Conservation (phyloP, 2,797 vertebrate species). For the Channa striata region DNA sequence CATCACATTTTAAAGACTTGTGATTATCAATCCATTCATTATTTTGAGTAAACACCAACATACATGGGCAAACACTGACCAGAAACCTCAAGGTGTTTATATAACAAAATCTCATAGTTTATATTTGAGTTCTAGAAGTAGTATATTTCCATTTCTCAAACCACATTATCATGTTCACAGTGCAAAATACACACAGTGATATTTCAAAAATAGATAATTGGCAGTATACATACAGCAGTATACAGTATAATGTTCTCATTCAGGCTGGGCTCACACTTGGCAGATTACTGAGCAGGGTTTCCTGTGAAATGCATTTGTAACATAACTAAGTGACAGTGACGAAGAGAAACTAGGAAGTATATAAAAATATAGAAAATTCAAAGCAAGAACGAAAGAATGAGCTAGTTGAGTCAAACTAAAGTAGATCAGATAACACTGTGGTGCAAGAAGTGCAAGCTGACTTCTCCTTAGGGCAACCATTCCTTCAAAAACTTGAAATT, state of each 20-base stretch:
- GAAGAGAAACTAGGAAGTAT: background rate
- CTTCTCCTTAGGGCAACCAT: slow-evolving; percentile 33
- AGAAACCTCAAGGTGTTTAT: background rate
- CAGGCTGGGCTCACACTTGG: slow-evolving; percentile 3
- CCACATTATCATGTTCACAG: slow-evolving; percentile 5
- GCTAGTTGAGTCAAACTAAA: slow-evolving; percentile 12
- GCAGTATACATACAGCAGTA: background rate
- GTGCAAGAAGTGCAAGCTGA: background rate
- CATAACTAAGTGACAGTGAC: background rate
- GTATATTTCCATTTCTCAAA: slow-evolving; percentile 21
- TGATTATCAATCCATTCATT: background rate
- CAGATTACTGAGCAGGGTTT: background rate
- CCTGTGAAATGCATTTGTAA: background rate
- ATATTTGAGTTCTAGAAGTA: background rate
- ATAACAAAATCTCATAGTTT: background rate
- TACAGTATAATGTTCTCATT: background rate
- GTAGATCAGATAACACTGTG: background rate
- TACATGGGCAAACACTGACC: slow-evolving; percentile 2
- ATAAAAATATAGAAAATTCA: background rate
- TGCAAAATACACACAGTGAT: slow-evolving; percentile 10
- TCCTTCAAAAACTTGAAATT: slow-evolving; percentile 15
- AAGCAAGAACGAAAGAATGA: background rate
- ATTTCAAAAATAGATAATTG: slow-evolving; percentile 6
- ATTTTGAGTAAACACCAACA: background rate
- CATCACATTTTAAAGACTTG: background rate